These are phyloP conservation scores for Dromaius novaehollandiae DNA, from an alignment of 2,113 vertebrate genomes.

Conservation along the genomic window DNA sequence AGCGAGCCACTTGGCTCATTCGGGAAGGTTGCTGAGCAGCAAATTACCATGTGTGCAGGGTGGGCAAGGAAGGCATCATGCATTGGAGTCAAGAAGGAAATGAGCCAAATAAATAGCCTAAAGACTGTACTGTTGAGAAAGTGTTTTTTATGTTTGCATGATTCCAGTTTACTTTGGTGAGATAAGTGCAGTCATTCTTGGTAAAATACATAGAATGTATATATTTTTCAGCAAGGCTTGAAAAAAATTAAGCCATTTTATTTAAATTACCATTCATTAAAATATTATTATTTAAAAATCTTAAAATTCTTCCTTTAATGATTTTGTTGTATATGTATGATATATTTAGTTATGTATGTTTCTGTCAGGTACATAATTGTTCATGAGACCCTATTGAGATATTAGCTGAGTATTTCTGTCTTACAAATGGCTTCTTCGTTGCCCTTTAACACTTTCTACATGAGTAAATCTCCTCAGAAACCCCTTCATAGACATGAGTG, in stretches of 20 bases:
- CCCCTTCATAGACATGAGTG: neutral
- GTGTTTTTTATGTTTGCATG: neutral
- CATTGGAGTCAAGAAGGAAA: neutral
- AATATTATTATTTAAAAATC: neutral
- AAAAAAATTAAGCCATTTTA: neutral
- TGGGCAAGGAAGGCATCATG: neutral
- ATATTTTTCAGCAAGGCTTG: neutral
- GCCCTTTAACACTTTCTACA: neutral
- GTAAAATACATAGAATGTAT: neutral
- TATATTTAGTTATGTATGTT: neutral
- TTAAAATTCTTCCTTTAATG: neutral
- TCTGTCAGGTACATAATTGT: neutral
- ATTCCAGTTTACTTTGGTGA: neutral
- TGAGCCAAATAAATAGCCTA: neutral
- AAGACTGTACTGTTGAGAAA: neutral
- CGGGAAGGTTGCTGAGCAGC: neutral
- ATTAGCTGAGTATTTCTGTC: neutral
- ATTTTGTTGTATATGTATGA: neutral
- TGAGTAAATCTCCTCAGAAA: neutral
- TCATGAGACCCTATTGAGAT: neutral
- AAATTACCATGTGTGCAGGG: fast-evolving
- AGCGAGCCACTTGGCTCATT: neutral
- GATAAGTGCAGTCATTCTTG: neutral
- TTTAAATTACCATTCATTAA: neutral
- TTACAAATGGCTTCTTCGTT: neutral